Evolutionary conservation across 2,797 vertebrate genomes (phyloP).

Genomic region (Enteromius viviparus): DNA sequence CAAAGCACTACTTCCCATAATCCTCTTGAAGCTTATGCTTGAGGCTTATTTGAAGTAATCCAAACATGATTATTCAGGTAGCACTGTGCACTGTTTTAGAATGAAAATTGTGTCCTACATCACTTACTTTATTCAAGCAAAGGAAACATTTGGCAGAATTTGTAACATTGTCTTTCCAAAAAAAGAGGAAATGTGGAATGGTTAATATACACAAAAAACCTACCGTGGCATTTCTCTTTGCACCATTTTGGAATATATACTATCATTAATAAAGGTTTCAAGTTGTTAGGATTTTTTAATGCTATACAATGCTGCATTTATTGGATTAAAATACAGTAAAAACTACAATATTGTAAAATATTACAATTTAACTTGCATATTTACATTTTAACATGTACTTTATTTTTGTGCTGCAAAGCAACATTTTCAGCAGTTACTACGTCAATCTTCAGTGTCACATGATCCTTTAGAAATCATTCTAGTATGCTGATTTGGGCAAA

Average conservation of each 20-base stretch:
- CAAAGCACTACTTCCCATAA: slow-evolving; percentile 28
- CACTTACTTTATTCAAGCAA: neutral
- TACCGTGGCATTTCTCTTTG: neutral
- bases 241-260: neutral
- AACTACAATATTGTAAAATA: neutral
- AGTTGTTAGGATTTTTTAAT: neutral
- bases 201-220: neutral
- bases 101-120: neutral
- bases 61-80: neutral
- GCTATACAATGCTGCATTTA: neutral
- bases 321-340: neutral
- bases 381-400: neutral
- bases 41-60: slow-evolving; percentile 14
- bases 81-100: neutral
- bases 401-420: neutral
- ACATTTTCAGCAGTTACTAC: neutral
- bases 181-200: neutral
- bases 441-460: too few relatives aligned
- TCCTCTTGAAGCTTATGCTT: slow-evolving; percentile 3
- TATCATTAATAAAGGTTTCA: neutral
- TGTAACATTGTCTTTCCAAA: neutral
- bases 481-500: slow-evolving; percentile 1
- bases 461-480: neutral
- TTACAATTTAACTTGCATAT: neutral
- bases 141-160: neutral